Percentiles rank a stretch among this genome's conserved stretches.
Evolutionary conservation across 2,797 vertebrate genomes (phyloP).

Genomic region (Babyrousa celebensis): DNA sequence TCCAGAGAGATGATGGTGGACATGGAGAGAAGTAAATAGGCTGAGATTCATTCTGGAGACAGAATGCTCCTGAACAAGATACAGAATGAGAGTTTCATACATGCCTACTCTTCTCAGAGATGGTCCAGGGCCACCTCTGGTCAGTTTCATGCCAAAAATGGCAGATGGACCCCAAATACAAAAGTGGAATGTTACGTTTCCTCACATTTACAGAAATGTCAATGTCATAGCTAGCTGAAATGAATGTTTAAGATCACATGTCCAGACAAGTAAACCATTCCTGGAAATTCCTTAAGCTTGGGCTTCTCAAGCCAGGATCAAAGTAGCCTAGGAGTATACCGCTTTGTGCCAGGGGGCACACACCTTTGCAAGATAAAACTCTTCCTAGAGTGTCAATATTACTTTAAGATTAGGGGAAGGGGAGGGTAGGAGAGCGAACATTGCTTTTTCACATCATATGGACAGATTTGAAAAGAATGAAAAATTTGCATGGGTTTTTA

Average conservation of each 20-base stretch:
- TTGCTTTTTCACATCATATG: not conserved
- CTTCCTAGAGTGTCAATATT: not conserved
- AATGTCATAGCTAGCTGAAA: not conserved
- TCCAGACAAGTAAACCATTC: not conserved
- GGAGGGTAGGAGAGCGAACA: not conserved
- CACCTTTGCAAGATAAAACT: not conserved
- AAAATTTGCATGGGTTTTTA: slow-evolving; percentile 1
- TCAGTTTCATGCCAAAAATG: slow-evolving; percentile 3
- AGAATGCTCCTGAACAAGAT: not conserved
- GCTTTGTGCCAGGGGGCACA: not conserved
- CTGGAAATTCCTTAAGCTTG: not conserved
- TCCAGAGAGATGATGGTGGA: too few species aligned
- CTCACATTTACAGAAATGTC: not conserved
- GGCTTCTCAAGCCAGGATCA: not conserved
- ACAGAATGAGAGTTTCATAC: not conserved
- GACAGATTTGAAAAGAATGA: not conserved
- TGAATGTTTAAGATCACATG: not conserved
- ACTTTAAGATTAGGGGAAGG: not conserved
- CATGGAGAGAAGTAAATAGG: not conserved
- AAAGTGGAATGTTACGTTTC: not conserved
- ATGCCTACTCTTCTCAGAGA: not conserved
- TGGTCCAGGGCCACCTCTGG: not conserved
- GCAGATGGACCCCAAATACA: not conserved
- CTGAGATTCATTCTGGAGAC: not conserved
- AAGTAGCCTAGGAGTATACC: too few species aligned